Evolutionary conservation across 1,140 invertebrate species (phyloP).

Genomic region (Chrysomallon squamiferum): DNA sequence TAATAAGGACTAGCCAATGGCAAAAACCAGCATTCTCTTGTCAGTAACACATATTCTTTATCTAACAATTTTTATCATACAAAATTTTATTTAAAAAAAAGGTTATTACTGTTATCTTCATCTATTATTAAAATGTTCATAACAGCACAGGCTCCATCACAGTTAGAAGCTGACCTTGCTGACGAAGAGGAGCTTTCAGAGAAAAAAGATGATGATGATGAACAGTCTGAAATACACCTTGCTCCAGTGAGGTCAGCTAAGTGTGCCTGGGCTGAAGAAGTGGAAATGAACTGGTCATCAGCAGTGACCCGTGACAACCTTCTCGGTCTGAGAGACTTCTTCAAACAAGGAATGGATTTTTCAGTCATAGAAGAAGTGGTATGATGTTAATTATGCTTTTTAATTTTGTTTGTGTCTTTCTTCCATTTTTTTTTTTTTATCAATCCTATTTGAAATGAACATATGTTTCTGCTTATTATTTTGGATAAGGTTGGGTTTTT

Average conservation of each 20-base stretch:
- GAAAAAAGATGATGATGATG: neutral
- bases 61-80: neutral
- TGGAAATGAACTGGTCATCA: conserved; percentile 50
- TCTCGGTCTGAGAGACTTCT: conserved; percentile 52
- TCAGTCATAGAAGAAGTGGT: conserved; percentile 57
- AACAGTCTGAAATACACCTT: conserved; percentile 11
- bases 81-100: neutral
- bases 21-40: neutral
- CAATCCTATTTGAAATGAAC: neutral
- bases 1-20: neutral
- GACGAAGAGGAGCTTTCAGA: neutral
- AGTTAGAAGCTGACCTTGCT: conserved; percentile 1
- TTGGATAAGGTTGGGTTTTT: neutral
- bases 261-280: conserved; percentile 47
- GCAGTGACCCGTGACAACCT: conserved; percentile 49
- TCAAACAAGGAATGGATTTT: conserved; percentile 56
- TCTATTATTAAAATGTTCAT: no score
- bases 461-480: neutral
- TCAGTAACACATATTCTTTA: neutral
- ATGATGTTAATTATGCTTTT: conserved; percentile 9
- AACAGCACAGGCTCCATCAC: no score
- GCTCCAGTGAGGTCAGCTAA: conserved; percentile 37
- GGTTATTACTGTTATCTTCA: no score
- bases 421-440: neutral
- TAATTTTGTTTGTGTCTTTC: neutral